Evolutionary conservation across 2,797 vertebrate species (phyloP).

Genomic region (Emys orbicularis): DNA sequence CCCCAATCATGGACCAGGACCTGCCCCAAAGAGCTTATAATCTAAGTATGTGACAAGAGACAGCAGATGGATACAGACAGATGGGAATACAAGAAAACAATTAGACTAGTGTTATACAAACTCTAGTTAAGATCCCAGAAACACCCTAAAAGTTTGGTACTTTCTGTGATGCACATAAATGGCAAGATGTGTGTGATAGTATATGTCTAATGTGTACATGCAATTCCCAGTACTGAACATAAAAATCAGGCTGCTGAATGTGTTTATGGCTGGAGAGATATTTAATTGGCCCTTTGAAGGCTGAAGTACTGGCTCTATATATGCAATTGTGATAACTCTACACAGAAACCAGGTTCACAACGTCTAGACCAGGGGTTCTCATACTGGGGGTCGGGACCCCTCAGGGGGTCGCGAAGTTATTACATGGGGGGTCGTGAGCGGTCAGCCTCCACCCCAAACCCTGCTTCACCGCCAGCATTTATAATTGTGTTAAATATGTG

Average conservation of each 20-base stretch:
- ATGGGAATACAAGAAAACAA: no score
- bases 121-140: not conserved
- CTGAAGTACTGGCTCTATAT: not conserved
- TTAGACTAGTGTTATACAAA: not conserved
- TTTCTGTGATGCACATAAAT: not conserved
- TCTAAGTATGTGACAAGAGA: no score
- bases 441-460: no score
- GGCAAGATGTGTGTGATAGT: not conserved
- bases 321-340: not conserved
- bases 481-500: no score
- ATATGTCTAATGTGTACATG: not conserved
- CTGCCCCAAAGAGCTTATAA: no score
- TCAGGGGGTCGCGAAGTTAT: no score
- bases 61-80: no score
- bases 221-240: not conserved
- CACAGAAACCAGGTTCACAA: not conserved
- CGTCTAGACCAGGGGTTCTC: no score
- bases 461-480: no score
- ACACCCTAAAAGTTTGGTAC: not conserved
- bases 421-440: no score
- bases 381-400: no score
- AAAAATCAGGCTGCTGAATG: not conserved
- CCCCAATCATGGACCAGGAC: no score
- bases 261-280: not conserved
- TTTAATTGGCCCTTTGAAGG: not conserved